Base-by-base conservation (phyloP, 2,797 vertebrate genomes). In the Lepus oiostolus region DNA sequence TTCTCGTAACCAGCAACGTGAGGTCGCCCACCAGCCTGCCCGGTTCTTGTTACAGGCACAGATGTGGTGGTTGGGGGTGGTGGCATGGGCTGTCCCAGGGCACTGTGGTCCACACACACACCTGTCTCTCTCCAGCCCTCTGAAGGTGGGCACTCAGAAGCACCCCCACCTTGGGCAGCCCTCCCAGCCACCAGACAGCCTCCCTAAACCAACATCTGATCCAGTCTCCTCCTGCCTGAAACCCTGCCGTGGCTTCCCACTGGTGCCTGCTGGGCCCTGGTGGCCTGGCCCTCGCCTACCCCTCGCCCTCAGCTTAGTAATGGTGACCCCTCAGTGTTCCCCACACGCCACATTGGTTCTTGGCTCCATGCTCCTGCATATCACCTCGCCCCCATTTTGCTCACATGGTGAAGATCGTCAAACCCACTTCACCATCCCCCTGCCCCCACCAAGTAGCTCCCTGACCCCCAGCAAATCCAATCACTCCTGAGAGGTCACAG, bases 1-100 rank as follows among this genome's bases (percentile, higher is more conserved):
- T 99, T 99, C 98, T 98, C 99, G 90, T 99, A 93, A 99, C 99
- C 79, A 99, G 98, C n/a, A 99, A 97, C 79, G 99, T 99, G 68
- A 1, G 98, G 96, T 99, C 99, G 17, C 99, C 99, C 10, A 99
- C 98, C 99, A 99, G 30, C 99, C 99, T 0, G 99, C 92, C 12
- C 99, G 98, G 0, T 97, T 99, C 98, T 99, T 99, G 96, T 98
- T 99, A 96, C 99, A 99, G 11, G 99, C 98, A 0, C 99, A 99
- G 97, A 99, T 99, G 58, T 99, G 99, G 86, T 96, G 98, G 42
- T 47, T 0, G 99, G 98, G 0, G 99, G 96, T 4, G 98, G 98
- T 89, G 99, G 96, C 99, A 98, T 0, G 98, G 98, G 0, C 98
- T 98, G 92, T 98, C 99, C 96, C 99, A 98, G 97, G 84, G 98